Evolutionary conservation across 2,797 vertebrate species (phyloP).

Genomic region (Hybognathus amarus): DNA sequence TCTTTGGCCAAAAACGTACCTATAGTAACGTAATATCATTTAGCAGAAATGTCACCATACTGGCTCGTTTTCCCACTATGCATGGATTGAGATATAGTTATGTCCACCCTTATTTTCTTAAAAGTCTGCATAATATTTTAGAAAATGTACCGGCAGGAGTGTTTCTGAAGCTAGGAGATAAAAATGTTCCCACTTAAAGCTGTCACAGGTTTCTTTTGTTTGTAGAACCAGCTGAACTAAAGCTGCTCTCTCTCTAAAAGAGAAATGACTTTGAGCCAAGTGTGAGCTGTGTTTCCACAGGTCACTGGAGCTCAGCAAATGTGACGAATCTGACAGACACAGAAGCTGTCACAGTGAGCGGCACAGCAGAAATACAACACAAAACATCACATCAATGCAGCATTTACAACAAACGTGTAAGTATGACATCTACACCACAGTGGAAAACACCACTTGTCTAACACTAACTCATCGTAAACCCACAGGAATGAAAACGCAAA

Average conservation of each 20-base stretch:
- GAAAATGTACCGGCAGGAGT: not conserved
- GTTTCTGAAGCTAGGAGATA: not conserved
- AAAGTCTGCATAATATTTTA: not conserved
- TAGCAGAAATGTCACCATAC: not conserved
- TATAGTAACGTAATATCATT: not conserved
- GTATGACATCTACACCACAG: slow-evolving; percentile 13
- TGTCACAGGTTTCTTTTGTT: not conserved
- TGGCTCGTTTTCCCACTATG: no score
- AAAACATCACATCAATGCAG: slow-evolving; percentile 5
- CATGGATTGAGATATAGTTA: not conserved
- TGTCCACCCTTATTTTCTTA: not conserved
- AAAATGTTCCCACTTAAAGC: not conserved
- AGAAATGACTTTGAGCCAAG: slow-evolving; percentile 18
- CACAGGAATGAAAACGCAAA: slow-evolving; percentile 5
- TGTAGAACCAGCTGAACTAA: not conserved
- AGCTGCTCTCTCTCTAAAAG: not conserved
- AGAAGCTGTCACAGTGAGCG: not conserved
- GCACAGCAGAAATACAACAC: slow-evolving; percentile 25
- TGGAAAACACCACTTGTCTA: not conserved
- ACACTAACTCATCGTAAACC: not conserved
- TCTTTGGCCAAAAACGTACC: no score
- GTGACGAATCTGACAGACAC: slow-evolving; percentile 24
- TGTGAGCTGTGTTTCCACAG: slow-evolving; percentile 1
- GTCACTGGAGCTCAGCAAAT: slow-evolving; percentile 41
- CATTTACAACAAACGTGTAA: not conserved